Conservation (phyloP, 2,797 vertebrate species). For the Babyrousa celebensis region DNA sequence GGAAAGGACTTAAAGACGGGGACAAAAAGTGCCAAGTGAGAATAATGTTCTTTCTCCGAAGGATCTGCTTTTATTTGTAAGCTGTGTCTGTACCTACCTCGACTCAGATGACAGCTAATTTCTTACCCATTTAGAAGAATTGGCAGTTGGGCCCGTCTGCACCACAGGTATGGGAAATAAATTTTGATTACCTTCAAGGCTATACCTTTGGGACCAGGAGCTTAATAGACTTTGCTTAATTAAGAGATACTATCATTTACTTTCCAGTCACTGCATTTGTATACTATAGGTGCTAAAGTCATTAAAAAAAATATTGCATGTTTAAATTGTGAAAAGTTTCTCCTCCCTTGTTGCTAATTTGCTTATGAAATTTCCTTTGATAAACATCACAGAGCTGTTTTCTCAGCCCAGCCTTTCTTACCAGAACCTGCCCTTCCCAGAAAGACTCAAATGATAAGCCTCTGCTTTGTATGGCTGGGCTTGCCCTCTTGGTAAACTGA, state of each 20-base stretch:
- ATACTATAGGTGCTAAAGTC: background rate
- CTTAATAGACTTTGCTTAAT: conserved; percentile 50
- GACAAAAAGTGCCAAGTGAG: background rate
- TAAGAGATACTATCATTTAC: conserved; percentile 47
- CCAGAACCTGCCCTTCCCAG: background rate
- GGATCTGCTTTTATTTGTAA: background rate
- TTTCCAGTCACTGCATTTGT: conserved; percentile 43
- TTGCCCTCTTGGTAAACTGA: background rate
- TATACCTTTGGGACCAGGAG: background rate
- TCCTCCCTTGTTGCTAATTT: background rate
- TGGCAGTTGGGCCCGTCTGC: background rate
- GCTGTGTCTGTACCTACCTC: background rate
- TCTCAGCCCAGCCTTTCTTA: background rate
- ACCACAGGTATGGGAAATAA: background rate
- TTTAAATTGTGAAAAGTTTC: conserved; percentile 45
- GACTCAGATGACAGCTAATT: background rate
- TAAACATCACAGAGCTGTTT: background rate
- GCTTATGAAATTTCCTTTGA: conserved; percentile 49
- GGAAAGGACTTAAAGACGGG: background rate
- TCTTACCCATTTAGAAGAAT: background rate
- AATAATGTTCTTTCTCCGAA: background rate
- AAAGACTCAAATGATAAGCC: conserved; percentile 41
- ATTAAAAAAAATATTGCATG: background rate
- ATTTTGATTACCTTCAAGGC: background rate
- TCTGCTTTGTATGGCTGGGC: background rate